These are phyloP conservation scores for Rhagonycha lutea DNA, from an alignment of 2,888 invertebrate genomes.

Conservation along the genomic window DNA sequence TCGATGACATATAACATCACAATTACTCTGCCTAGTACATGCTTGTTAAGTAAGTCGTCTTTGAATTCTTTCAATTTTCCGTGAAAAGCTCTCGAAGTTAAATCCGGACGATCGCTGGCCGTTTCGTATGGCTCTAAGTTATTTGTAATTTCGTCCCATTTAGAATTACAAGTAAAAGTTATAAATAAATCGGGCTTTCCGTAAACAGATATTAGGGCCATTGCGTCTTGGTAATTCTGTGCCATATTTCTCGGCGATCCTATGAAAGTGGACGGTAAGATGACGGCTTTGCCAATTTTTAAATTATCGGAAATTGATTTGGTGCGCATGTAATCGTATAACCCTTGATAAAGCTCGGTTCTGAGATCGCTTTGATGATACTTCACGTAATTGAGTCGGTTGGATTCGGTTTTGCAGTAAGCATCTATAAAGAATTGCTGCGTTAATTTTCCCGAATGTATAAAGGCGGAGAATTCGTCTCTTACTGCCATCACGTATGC, in stretches of 20 bases:
- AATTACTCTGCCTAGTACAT: slow-evolving; percentile 15
- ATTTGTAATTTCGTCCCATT: slow-evolving; percentile 49
- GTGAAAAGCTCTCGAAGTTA: slow-evolving; percentile 37
- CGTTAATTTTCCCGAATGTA: neutral
- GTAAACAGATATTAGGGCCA: slow-evolving; percentile 51
- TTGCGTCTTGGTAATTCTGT: slow-evolving; percentile 52
- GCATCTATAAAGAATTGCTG: neutral
- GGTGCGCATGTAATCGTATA: slow-evolving; percentile 39
- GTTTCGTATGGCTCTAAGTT: slow-evolving; percentile 39
- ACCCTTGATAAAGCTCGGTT: slow-evolving; percentile 12
- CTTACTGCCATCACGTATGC: neutral
- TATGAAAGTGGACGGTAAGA: slow-evolving; percentile 24
- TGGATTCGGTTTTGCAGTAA: neutral
- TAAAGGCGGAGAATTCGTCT: neutral
- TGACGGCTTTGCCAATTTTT: slow-evolving; percentile 39
- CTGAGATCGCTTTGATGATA: slow-evolving; percentile 9
- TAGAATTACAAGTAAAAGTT: slow-evolving; percentile 53
- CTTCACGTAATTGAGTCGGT: neutral
- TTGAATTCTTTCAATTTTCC: slow-evolving; percentile 24
- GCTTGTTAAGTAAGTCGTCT: slow-evolving; percentile 7
- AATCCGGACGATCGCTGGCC: slow-evolving; percentile 45
- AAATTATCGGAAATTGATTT: slow-evolving; percentile 30
- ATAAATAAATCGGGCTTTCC: slow-evolving; percentile 49
- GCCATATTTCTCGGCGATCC: slow-evolving; percentile 43
- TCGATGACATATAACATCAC: slow-evolving; percentile 28